phyloP scores from a whole-genome alignment of 2,797 vertebrate species.

The Thamnophis elegans region DNA sequence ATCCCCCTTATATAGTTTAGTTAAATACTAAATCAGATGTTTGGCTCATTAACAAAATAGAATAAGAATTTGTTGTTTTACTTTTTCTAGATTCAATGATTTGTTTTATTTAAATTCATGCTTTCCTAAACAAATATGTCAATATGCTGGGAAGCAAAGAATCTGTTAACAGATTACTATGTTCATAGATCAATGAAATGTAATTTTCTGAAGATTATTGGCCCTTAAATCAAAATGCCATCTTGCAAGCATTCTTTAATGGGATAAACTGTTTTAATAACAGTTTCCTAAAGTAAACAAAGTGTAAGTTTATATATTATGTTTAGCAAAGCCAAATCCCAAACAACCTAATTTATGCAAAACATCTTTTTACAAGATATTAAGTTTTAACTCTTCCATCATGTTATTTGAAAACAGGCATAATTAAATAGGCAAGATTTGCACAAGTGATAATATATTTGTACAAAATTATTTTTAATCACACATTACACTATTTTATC shows the following conservation, averaged over 20 bases:
- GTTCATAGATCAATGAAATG: background rate
- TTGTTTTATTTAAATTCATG: background rate
- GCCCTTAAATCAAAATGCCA: background rate
- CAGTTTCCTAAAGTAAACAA: background rate
- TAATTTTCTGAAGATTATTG: constrained; percentile 2
- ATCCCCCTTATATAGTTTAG: background rate
- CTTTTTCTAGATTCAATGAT: background rate
- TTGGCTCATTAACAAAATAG: background rate
- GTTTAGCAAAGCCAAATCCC: background rate
- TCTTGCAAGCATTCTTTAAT: background rate
- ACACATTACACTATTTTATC: background rate
- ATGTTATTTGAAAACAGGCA: background rate
- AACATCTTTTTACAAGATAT: background rate
- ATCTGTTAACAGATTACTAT: background rate
- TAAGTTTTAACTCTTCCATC: background rate
- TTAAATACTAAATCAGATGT: background rate
- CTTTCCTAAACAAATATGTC: constrained; percentile 1
- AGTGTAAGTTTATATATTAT: background rate
- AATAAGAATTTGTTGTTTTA: background rate
- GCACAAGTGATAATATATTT: background rate
- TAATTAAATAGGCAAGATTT: background rate
- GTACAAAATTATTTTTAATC: background rate
- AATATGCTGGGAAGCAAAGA: background rate
- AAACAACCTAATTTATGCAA: background rate
- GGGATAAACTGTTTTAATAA: background rate